Percentiles rank a stretch among this genome's conserved stretches.
These are phyloP conservation scores for Drosophila pseudoananassae DNA, from an alignment of 1,140 invertebrate genomes.

Conservation along the genomic window DNA sequence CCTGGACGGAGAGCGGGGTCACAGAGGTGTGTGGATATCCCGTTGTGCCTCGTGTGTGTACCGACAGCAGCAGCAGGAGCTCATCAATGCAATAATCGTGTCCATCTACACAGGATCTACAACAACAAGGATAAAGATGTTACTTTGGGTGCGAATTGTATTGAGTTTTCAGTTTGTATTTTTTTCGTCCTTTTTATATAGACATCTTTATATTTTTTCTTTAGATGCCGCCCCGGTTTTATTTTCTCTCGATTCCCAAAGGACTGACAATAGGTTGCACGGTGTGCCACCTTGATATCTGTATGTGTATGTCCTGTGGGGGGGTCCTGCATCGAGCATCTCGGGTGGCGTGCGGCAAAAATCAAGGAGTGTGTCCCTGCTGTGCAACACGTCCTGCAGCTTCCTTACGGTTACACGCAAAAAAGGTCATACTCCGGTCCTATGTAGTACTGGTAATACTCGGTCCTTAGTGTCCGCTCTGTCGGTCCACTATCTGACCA, in stretches of 20 bases:
- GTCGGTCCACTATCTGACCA: constrained; percentile 9
- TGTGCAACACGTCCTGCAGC: constrained; percentile 62
- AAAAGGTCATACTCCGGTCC: neutral
- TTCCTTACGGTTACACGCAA: constrained; percentile 63
- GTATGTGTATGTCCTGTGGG: constrained; percentile 12
- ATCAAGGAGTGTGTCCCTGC: constrained; percentile 73
- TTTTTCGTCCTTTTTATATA: neutral
- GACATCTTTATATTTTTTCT: constrained; percentile 3
- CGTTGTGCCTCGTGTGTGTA: constrained; percentile 59
- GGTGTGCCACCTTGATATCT: constrained; percentile 61
- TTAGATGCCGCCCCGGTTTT: constrained; percentile 43
- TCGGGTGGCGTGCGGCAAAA: constrained; percentile 55
- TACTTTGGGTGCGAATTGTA: neutral
- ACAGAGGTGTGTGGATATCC: constrained; percentile 22
- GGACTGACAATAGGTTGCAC: constrained; percentile 52
- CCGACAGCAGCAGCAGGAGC: constrained; percentile 82
- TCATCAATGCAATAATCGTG: constrained; percentile 82
- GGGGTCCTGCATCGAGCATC: constrained; percentile 13
- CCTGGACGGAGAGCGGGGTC: too few species aligned
- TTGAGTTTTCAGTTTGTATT: neutral
- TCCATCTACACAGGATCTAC: constrained; percentile 27
- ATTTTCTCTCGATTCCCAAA: constrained; percentile 34
- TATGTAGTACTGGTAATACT: neutral
- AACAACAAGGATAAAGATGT: neutral
- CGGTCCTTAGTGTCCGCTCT: neutral